Evolutionary conservation across 2,797 vertebrate genomes (phyloP).

Genomic region (Cottoperca gobio): DNA sequence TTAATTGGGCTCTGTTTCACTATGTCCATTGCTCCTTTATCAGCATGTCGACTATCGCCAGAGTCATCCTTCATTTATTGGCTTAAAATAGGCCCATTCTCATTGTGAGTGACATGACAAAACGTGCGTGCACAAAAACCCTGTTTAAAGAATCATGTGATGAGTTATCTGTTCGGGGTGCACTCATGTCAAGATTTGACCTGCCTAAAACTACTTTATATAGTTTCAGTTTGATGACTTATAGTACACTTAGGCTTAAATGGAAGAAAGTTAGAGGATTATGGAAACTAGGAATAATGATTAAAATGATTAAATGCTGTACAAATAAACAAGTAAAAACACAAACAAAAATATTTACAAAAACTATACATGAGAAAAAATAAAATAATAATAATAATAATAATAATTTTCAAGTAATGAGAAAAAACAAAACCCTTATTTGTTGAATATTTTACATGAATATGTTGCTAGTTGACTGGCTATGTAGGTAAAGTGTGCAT

Average conservation of each 20-base stretch:
- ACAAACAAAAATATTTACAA: neutral
- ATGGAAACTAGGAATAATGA: neutral
- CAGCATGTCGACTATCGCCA: conserved; percentile 70
- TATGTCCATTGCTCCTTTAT: conserved; percentile 79
- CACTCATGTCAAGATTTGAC: conserved; percentile 10
- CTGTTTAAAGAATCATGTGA: conserved; percentile 5
- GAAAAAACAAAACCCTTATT: neutral
- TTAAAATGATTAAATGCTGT: neutral
- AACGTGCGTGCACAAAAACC: conserved; percentile 36
- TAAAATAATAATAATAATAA: too few species aligned
- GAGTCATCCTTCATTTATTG: conserved; percentile 74
- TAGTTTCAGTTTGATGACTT: neutral
- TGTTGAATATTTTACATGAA: neutral
- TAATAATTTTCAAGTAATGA: neutral
- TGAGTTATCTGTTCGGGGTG: conserved; percentile 15
- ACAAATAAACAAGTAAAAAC: neutral
- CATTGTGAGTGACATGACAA: conserved; percentile 48
- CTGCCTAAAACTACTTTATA: conserved; percentile 11
- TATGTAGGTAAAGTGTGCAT: neutral
- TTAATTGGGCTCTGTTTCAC: conserved; percentile 84
- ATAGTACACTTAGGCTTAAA: neutral
- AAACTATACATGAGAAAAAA: neutral
- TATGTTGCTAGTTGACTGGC: neutral
- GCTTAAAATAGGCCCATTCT: conserved; percentile 58
- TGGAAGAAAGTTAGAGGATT: too few species aligned